These are phyloP conservation scores for Amphiura filiformis DNA, from an alignment of 35 echinoderm and acorn worm species.

Conservation along the genomic window DNA sequence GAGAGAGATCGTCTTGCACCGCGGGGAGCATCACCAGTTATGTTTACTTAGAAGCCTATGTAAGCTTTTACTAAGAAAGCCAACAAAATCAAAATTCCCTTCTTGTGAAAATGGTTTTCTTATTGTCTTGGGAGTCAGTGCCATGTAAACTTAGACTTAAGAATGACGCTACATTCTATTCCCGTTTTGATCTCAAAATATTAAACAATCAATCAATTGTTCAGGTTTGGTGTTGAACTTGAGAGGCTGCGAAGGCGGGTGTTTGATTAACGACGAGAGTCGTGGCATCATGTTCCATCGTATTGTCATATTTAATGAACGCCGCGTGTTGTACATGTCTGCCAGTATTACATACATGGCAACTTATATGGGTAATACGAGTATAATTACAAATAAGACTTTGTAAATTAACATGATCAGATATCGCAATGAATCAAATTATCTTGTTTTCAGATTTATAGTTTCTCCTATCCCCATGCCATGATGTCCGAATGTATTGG, in stretches of 20 bases:
- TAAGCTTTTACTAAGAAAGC: neutral
- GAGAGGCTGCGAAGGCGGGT: neutral
- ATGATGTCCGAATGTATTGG: no score
- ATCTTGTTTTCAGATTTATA: no score
- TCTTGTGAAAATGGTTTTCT: neutral
- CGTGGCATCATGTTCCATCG: neutral
- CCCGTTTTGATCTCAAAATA: neutral
- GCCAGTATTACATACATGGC: neutral
- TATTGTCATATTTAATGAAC: neutral
- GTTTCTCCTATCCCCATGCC: no score
- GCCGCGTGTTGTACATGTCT: neutral
- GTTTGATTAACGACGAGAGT: neutral
- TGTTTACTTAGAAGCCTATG: neutral
- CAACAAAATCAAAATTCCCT: neutral
- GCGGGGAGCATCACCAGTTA: neutral
- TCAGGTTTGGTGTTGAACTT: neutral
- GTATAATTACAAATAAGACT: neutral
- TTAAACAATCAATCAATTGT: neutral
- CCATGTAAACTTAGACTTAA: neutral
- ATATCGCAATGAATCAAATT: no score
- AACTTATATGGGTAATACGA: neutral
- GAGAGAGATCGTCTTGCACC: neutral
- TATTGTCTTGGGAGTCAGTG: neutral
- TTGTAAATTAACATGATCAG: no score
- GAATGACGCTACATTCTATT: neutral